Evolutionary conservation across 2,888 invertebrate species (phyloP).

Genomic region (Neoascia interrupta): DNA sequence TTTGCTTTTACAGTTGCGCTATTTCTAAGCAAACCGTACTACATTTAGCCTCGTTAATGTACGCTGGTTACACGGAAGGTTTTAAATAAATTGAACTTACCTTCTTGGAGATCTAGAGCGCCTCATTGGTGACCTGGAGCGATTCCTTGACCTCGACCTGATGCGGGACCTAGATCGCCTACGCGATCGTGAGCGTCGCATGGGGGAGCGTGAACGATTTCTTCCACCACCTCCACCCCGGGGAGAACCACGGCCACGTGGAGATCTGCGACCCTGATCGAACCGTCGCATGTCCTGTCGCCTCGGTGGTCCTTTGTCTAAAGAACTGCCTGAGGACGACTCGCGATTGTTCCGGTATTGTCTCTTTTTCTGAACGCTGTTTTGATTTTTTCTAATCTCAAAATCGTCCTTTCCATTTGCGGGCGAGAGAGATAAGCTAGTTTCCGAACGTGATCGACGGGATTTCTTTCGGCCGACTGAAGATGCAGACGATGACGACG

Average conservation of each 20-base stretch:
- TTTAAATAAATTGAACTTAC: too few relatives aligned
- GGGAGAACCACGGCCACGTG: slow-evolving; percentile 73
- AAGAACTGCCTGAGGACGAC: slow-evolving; percentile 84
- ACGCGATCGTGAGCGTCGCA: slow-evolving; percentile 76
- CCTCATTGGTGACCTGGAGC: slow-evolving; percentile 77
- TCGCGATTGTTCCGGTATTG: slow-evolving; percentile 93
- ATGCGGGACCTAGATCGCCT: slow-evolving; percentile 75
- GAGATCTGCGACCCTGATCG: slow-evolving; percentile 72
- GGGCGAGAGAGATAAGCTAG: slow-evolving; percentile 77
- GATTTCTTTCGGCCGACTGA: slow-evolving; percentile 77
- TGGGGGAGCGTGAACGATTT: slow-evolving; percentile 52
- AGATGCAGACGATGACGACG: slow-evolving; percentile 73
- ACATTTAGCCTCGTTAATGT: too few relatives aligned
- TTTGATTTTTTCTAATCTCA: slow-evolving; percentile 87
- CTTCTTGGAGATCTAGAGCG: slow-evolving; percentile 78
- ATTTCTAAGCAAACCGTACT: too few relatives aligned
- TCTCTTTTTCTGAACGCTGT: slow-evolving; percentile 91
- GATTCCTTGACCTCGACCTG: slow-evolving; percentile 77
- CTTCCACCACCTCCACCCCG: slow-evolving; percentile 69
- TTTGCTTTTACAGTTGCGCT: too few relatives aligned
- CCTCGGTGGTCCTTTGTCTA: slow-evolving; percentile 73
- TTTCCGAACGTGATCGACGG: slow-evolving; percentile 78
- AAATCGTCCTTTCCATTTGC: slow-evolving; percentile 82
- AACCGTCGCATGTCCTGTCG: slow-evolving; percentile 71
- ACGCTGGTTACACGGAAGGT: too few relatives aligned